Percentiles rank a stretch among this genome's conserved stretches.
These are phyloP conservation scores for Crocuta crocuta DNA, from an alignment of 2,113 vertebrate genomes.

Conservation along the genomic window DNA sequence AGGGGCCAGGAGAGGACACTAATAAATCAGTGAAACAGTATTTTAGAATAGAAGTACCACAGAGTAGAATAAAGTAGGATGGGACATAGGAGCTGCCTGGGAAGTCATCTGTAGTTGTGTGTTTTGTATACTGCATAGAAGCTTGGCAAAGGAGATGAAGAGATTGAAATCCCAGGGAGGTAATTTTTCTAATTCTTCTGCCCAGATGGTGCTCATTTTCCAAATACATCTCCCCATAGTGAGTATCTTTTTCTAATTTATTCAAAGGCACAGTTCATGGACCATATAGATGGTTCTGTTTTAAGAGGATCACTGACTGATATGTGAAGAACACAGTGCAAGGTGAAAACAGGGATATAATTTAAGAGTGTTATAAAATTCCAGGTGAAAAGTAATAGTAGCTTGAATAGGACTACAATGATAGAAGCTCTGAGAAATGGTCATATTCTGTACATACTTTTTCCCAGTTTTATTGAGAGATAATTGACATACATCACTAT, in stretches of 20 bases:
- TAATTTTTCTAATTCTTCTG: conserved; percentile 28
- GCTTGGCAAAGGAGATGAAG: neutral
- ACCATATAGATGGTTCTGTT: neutral
- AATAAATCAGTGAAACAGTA: neutral
- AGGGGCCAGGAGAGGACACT: neutral
- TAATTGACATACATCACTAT: neutral
- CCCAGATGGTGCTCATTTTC: neutral
- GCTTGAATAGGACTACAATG: neutral
- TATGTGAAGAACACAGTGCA: neutral
- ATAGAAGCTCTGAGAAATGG: neutral
- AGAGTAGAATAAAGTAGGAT: neutral
- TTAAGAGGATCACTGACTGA: conserved; percentile 22
- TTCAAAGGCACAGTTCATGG: neutral
- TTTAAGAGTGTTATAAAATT: conserved; percentile 44
- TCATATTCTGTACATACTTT: neutral
- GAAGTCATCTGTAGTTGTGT: neutral
- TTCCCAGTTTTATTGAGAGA: neutral
- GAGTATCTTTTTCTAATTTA: conserved; percentile 5
- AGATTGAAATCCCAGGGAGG: neutral
- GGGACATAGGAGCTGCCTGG: neutral
- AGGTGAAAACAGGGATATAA: neutral
- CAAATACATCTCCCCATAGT: neutral
- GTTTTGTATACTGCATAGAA: neutral
- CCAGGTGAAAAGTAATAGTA: neutral
- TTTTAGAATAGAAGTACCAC: neutral